These are phyloP conservation scores for Trogon melanurus DNA, from an alignment of 2,113 vertebrate species.

Conservation along the genomic window DNA sequence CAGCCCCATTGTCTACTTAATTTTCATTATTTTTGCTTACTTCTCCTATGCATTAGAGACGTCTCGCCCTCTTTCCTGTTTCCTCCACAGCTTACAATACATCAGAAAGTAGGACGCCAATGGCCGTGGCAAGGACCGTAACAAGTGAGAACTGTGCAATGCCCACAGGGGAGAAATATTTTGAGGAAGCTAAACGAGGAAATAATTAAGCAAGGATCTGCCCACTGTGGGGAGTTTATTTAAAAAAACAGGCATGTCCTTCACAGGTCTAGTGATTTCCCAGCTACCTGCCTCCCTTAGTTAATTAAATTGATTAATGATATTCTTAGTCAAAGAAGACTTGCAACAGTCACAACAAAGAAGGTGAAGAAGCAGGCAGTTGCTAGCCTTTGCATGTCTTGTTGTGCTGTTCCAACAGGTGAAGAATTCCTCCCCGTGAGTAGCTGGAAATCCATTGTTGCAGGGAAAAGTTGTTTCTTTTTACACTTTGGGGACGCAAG, in stretches of 20 bases:
- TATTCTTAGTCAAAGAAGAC: not conserved
- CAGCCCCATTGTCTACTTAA: not conserved
- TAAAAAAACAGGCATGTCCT: not conserved
- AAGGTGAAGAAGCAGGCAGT: not conserved
- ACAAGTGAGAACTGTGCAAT: not conserved
- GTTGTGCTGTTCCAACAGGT: not conserved
- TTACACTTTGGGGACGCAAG: not conserved
- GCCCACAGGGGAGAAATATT: not conserved
- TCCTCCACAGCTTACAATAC: not conserved
- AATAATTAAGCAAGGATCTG: not conserved
- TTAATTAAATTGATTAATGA: not conserved
- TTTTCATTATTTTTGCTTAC: not conserved
- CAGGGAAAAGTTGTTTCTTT: not conserved
- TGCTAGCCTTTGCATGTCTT: not conserved
- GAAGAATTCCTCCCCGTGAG: not conserved
- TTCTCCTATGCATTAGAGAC: not conserved
- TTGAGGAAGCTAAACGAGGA: not conserved
- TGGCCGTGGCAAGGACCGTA: fast-evolving
- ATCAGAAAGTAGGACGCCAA: not conserved
- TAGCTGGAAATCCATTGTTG: not conserved
- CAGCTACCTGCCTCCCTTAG: not conserved
- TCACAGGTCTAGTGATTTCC: not conserved
- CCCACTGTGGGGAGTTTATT: not conserved
- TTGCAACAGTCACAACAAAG: not conserved
- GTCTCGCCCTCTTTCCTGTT: not conserved